Percentiles rank a stretch among this genome's conserved stretches.
These are phyloP conservation scores for Drosophila niveifrons DNA, from an alignment of 2,888 invertebrate genomes.

Conservation along the genomic window DNA sequence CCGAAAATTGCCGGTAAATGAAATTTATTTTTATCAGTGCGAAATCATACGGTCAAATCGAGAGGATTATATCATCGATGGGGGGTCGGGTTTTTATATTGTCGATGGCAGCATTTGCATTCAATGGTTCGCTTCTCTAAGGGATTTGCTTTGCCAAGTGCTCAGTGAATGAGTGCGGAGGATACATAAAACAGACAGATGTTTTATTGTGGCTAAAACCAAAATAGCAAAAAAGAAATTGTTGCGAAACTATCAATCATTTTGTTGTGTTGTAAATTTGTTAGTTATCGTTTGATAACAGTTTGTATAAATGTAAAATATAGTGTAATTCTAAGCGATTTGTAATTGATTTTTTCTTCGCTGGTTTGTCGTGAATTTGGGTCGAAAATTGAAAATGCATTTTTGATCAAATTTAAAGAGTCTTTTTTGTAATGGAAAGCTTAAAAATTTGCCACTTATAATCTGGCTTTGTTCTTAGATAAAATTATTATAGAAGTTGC, in stretches of 20 bases:
- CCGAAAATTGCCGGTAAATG: constrained; percentile 59
- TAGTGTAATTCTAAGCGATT: background rate
- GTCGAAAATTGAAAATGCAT: background rate
- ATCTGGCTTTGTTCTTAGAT: no score
- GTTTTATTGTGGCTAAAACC: constrained; percentile 3
- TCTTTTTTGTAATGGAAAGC: no score
- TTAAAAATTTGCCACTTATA: background rate
- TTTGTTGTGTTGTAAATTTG: background rate
- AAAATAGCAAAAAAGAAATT: background rate
- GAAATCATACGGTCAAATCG: constrained; percentile 36
- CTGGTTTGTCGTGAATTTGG: background rate
- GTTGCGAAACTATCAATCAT: constrained; percentile 2
- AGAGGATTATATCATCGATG: constrained; percentile 27
- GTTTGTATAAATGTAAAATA: background rate
- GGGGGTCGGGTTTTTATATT: constrained; percentile 6
- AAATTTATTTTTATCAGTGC: constrained; percentile 74
- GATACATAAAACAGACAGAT: background rate
- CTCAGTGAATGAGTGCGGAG: background rate
- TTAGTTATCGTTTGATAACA: background rate
- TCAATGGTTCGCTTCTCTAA: constrained; percentile 21
- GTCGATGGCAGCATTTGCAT: constrained; percentile 44
- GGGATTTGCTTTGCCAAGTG: constrained; percentile 36
- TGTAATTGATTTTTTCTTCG: background rate
- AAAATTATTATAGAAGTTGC: no score
- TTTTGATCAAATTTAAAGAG: background rate